Percentiles rank a stretch among this genome's conserved stretches.
Evolutionary conservation across 2,888 invertebrate genomes (phyloP).

Genomic region (Caenorhabditis becei): DNA sequence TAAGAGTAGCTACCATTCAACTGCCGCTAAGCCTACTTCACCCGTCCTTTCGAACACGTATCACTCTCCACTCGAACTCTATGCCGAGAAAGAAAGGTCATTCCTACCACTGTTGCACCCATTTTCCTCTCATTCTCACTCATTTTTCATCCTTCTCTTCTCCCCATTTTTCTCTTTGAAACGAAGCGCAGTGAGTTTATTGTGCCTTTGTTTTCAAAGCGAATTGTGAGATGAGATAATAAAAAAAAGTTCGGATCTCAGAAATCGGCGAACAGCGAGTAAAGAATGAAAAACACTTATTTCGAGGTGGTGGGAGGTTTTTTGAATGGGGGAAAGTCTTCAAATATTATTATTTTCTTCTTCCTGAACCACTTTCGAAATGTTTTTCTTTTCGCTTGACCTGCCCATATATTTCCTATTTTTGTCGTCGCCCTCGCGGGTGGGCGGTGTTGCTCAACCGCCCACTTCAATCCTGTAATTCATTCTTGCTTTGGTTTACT

Average conservation of each 20-base stretch:
- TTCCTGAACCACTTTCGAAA: conserved; percentile 22
- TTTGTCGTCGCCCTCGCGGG: background rate
- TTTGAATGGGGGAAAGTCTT: background rate
- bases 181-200: conserved; percentile 2
- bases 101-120: conserved; percentile 28
- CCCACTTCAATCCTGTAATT: background rate
- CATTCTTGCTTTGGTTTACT: background rate
- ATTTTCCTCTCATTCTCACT: conserved; percentile 24
- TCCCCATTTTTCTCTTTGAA: conserved; percentile 4
- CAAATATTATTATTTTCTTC: conserved; percentile 35
- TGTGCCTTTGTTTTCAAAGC: conserved; percentile 39
- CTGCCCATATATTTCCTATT: conserved; percentile 16
- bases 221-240: conserved; percentile 31
- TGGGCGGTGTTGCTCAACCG: background rate
- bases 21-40: background rate
- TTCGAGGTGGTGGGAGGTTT: background rate
- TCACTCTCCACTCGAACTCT: conserved; percentile 23
- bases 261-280: background rate
- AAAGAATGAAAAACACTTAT: conserved; percentile 26
- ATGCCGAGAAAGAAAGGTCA: conserved; percentile 30
- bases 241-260: conserved; percentile 37
- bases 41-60: background rate
- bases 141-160: conserved; percentile 34
- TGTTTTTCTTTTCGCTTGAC: conserved; percentile 44
- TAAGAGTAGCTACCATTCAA: conserved; percentile 5